These are phyloP conservation scores for Microctonus aethiopoides DNA, from an alignment of 2,888 invertebrate genomes.

Conservation along the genomic window DNA sequence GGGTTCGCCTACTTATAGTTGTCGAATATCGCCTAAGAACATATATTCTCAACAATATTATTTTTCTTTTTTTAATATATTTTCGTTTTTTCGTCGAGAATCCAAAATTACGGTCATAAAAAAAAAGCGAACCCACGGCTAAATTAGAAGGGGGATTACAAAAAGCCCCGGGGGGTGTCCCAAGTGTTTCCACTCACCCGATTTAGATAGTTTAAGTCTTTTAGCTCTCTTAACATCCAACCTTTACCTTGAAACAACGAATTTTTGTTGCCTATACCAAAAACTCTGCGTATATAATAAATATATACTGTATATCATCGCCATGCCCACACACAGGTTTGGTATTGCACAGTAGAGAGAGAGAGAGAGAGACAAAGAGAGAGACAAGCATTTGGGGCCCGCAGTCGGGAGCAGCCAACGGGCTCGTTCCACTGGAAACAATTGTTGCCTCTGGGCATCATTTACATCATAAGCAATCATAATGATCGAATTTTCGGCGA, in stretches of 20 bases:
- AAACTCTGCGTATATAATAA: constrained; percentile 5
- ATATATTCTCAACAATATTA: constrained; percentile 15
- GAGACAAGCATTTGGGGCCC: constrained; percentile 34
- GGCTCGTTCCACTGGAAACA: constrained; percentile 63
- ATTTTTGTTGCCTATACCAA: constrained; percentile 12
- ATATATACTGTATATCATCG: constrained; percentile 11
- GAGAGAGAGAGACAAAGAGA: constrained; percentile 22
- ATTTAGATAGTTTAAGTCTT: neutral
- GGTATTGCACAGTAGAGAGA: constrained; percentile 26
- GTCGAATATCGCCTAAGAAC: neutral
- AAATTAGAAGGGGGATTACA: constrained; percentile 58
- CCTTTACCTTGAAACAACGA: constrained; percentile 31
- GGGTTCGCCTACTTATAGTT: neutral
- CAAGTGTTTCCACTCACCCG: constrained; percentile 9
- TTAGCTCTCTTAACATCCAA: constrained; percentile 15
- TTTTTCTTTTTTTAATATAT: constrained; percentile 39
- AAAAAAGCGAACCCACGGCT: constrained; percentile 49
- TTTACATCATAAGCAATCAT: constrained; percentile 72
- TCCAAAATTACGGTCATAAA: constrained; percentile 65
- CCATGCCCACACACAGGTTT: constrained; percentile 16
- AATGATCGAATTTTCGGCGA: constrained; percentile 67
- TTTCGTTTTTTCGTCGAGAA: constrained; percentile 59
- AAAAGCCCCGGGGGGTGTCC: constrained; percentile 48
- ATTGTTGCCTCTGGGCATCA: constrained; percentile 70
- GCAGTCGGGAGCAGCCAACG: constrained; percentile 42